These are phyloP conservation scores for Eurytoma adleriae DNA, from an alignment of 2,888 invertebrate genomes.

Conservation along the genomic window DNA sequence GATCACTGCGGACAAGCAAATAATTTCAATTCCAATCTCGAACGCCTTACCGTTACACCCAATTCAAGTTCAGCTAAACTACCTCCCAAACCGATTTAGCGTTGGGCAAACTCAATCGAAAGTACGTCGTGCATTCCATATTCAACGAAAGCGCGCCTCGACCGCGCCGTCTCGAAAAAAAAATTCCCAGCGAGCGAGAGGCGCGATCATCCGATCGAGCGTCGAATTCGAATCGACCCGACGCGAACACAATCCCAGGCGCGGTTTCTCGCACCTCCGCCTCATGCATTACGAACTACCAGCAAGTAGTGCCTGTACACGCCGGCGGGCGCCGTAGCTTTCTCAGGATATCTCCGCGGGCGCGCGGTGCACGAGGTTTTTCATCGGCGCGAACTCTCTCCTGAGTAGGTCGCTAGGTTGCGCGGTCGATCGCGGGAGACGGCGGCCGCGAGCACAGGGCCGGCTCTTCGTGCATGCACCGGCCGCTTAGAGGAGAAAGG, in stretches of 20 bases:
- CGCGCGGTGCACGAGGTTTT: neutral
- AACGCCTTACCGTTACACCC: neutral
- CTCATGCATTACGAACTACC: too few relatives aligned
- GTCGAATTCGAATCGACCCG: constrained; percentile 14
- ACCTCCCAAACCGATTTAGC: neutral
- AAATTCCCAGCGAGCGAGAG: neutral
- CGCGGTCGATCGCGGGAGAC: constrained; percentile 58
- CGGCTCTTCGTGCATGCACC: neutral
- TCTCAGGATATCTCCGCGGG: neutral
- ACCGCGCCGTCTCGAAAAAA: neutral
- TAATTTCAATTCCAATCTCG: too few relatives aligned
- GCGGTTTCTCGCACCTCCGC: constrained; percentile 4
- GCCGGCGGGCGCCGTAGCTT: too few relatives aligned
- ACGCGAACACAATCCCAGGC: neutral
- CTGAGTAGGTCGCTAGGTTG: constrained; percentile 66
- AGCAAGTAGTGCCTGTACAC: too few relatives aligned
- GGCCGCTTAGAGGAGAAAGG: constrained; percentile 20
- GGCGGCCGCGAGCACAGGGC: neutral
- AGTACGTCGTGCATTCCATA: neutral
- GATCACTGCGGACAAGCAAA: too few relatives aligned
- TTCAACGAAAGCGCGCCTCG: neutral
- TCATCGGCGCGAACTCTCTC: constrained; percentile 47
- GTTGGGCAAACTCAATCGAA: neutral
- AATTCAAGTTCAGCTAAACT: neutral
- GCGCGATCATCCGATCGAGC: neutral